Conservation (phyloP, 2,113 vertebrate species). For the Microcebus griseorufus region DNA sequence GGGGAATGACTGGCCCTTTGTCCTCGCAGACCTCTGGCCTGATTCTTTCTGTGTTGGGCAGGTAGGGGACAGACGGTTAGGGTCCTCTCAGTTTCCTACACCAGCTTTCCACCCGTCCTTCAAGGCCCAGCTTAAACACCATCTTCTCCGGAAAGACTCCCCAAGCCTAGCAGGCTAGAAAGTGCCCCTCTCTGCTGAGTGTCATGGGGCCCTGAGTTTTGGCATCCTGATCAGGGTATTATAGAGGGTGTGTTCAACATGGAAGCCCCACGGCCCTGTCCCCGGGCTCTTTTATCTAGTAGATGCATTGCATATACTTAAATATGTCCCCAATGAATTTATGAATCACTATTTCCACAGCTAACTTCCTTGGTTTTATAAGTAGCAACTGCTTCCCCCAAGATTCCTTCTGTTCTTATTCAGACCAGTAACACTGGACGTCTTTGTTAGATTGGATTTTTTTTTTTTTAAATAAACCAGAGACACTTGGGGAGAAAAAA, state of each 20-base stretch:
- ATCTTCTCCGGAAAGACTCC: background rate
- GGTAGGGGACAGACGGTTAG: background rate
- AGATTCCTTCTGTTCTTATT: slow-evolving; percentile 3
- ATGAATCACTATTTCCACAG: background rate
- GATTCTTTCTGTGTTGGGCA: background rate
- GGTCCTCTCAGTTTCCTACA: fast-evolving
- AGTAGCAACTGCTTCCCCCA: background rate
- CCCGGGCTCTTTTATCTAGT: background rate
- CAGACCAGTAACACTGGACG: background rate
- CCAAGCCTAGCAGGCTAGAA: background rate
- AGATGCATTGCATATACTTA: background rate
- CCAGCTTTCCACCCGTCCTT: background rate
- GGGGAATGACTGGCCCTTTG: fast-evolving
- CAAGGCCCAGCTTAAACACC: background rate
- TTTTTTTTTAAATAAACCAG: slow-evolving; percentile 38
- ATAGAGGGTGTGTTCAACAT: background rate
- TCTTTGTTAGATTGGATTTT: slow-evolving; percentile 39
- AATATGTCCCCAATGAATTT: background rate
- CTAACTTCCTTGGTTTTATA: background rate
- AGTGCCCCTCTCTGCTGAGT: background rate
- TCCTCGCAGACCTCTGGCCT: background rate
- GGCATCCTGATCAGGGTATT: fast-evolving
- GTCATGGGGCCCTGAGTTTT: fast-evolving
- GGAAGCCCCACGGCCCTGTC: fast-evolving
- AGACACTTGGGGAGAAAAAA: background rate